Base-by-base conservation (phyloP, 1,140 invertebrate species). In the Acromyrmex heyeri region DNA sequence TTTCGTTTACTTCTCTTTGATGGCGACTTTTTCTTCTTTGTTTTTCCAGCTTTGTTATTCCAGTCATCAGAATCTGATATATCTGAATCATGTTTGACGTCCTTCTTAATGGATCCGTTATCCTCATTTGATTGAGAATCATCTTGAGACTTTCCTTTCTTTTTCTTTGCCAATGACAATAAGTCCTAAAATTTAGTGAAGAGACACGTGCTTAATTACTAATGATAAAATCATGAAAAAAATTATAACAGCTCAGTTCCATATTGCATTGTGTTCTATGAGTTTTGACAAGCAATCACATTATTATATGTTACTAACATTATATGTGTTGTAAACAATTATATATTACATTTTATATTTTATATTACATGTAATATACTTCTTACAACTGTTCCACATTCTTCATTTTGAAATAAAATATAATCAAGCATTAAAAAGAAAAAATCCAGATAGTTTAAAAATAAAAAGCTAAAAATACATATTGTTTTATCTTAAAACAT, bases 91-190 rank as follows among this genome's bases (percentile, higher is more conserved):
- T 95, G 85, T 91, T 95, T 94, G 67, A 86, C 61, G 86, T 96
- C 92, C 87, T 95, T 95, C 78, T 95, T 92, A 88, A 93, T 55
- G 61, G 92, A 55, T 79, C 91, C 94, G 85, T 96, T 95, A 83
- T 96, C 96, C 92, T 96, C 96, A 70, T 95, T 96, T 6, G 96
- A 96, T 34, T 96, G 95, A 0, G 95, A 96, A 65, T 96, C 96
- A 93, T 95, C 95, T 75, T 92, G 95, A 61, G 89, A 90, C 70
- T 96, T 96, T 93, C 96, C 96, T 92, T 98, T 98, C 91, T 98
- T 98, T 94, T 99, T 98, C 93, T 98, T 98, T 0, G 98, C 97
- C 75, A 99, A 94, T 34, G 97, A 97, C 90, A 99, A 94, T 87
- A 99, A 97, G 95, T 99, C 98, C 98, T 99, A 48, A 93, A 73